Percentiles rank a stretch among this genome's conserved stretches.
phyloP scores from a whole-genome alignment of 2,888 invertebrate species.

The Abrostola triplasia region DNA sequence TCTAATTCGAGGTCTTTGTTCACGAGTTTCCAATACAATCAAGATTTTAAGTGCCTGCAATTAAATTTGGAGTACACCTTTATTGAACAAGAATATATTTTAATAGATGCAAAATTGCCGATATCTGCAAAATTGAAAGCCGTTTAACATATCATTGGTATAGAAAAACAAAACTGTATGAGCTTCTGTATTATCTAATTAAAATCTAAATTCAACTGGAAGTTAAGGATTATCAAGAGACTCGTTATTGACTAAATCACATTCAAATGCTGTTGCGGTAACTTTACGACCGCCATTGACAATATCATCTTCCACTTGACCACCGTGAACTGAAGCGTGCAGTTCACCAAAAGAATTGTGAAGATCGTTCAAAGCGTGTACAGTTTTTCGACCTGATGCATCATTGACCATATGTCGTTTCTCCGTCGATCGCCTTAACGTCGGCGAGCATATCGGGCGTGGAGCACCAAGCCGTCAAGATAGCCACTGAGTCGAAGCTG shows the following conservation, averaged over 20 bases:
- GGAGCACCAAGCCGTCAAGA: conserved; percentile 77
- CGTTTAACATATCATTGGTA: conserved; percentile 20
- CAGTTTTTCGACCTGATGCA: conserved; percentile 27
- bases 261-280: conserved; percentile 52
- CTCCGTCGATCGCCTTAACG: conserved; percentile 35
- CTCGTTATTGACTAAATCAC: conserved; percentile 18
- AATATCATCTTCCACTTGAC: conserved; percentile 16
- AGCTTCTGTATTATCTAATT: background rate
- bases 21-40: conserved; percentile 60
- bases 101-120: conserved; percentile 26
- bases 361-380: conserved; percentile 17
- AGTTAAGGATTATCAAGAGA: background rate
- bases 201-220: conserved; percentile 11
- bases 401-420: conserved; percentile 46
- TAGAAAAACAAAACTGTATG: conserved; percentile 8
- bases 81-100: conserved; percentile 13
- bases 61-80: conserved; percentile 50
- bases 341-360: conserved; percentile 13
- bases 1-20: conserved; percentile 59
- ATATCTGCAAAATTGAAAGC: conserved; percentile 32
- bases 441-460: conserved; percentile 36
- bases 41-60: conserved; percentile 49
- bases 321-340: conserved; percentile 3
- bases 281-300: conserved; percentile 24
- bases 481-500: conserved; percentile 85